Conservation (phyloP, 2,113 vertebrate species). For the Crotalus tigris region DNA sequence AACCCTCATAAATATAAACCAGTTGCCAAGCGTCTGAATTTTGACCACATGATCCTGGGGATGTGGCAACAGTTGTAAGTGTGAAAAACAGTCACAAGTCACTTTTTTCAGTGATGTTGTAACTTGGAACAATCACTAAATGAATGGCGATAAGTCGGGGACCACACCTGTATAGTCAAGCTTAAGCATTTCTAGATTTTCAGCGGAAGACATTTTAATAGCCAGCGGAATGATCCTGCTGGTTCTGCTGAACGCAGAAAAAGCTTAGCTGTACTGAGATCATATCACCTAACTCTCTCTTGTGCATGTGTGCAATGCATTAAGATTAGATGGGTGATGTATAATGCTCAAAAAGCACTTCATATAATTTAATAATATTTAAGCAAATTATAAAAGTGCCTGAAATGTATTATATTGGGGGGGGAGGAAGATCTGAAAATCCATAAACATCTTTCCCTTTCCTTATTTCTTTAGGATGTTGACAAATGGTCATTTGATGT, state of each 20-base stretch:
- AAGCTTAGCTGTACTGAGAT: not conserved
- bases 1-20: not conserved
- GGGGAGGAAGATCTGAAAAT: not conserved
- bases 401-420: not conserved
- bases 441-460: not conserved
- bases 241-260: not conserved
- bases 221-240: not conserved
- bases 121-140: not conserved
- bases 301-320: not conserved
- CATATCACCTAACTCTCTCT: not conserved
- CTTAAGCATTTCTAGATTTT: not conserved
- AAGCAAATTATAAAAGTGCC: not conserved
- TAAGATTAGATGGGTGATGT: not conserved
- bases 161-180: not conserved
- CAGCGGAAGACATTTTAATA: not conserved
- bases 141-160: not conserved
- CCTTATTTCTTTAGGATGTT: slow-evolving; percentile 77
- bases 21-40: not conserved
- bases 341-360: not conserved
- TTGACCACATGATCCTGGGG: not conserved
- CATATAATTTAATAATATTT: not conserved
- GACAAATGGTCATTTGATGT: slow-evolving; percentile 98
- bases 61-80: not conserved
- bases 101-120: not conserved
- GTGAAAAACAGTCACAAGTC: not conserved